Conservation (phyloP, 2,888 invertebrate species). For the Neocrepidodera transversa region DNA sequence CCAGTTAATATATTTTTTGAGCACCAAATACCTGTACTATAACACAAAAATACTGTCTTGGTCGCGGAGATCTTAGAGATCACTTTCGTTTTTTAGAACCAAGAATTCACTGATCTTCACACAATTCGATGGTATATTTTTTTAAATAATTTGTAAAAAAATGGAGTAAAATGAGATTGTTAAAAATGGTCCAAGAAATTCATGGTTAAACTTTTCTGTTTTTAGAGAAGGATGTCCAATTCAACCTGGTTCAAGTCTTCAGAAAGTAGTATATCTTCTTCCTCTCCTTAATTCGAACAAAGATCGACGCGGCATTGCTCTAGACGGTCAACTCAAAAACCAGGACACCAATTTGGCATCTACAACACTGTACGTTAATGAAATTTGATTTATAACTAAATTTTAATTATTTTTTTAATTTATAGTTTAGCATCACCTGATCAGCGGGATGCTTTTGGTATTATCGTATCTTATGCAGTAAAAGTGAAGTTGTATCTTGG, state of each 20-base stretch:
- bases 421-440: constrained; percentile 77
- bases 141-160: neutral
- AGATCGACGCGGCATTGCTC: constrained; percentile 87
- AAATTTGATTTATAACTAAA: neutral
- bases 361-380: constrained; percentile 79
- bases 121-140: too few relatives aligned
- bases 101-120: too few relatives aligned
- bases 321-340: constrained; percentile 88
- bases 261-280: constrained; percentile 86
- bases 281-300: constrained; percentile 80
- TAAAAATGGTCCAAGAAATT: too few relatives aligned
- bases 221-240: constrained; percentile 87
- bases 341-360: constrained; percentile 88
- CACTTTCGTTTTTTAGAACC: too few relatives aligned
- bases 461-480: constrained; percentile 93
- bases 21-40: too few relatives aligned
- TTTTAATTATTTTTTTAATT: too few relatives aligned
- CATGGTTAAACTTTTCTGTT: too few relatives aligned
- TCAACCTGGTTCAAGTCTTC: constrained; percentile 84
- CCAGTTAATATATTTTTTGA: too few relatives aligned
- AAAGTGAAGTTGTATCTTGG: constrained; percentile 94
- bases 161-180: neutral
- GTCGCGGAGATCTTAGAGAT: too few relatives aligned
- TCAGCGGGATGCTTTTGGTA: constrained; percentile 91
- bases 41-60: too few relatives aligned